phyloP scores from a whole-genome alignment of 2,113 vertebrate genomes.

The Embiotoca jacksoni region DNA sequence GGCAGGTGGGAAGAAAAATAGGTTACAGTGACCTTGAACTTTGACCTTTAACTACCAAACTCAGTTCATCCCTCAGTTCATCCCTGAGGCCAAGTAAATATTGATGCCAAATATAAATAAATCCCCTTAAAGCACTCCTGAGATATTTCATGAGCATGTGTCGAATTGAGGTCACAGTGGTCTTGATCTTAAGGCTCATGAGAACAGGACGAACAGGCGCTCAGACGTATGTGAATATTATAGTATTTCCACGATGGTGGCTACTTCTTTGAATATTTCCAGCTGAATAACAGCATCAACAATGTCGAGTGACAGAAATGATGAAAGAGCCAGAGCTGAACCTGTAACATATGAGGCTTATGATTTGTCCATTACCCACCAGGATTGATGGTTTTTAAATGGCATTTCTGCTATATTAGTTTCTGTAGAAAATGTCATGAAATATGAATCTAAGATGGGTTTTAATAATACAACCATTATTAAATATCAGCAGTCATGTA shows the following conservation, averaged over 20 bases:
- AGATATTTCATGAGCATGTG: too few species aligned
- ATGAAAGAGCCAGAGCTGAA: slow-evolving; percentile 22
- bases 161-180: too few species aligned
- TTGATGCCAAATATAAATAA: too few species aligned
- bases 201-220: too few species aligned
- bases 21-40: too few species aligned
- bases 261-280: not conserved
- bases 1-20: too few species aligned
- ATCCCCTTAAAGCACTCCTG: too few species aligned
- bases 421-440: slow-evolving; percentile 19
- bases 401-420: slow-evolving; percentile 22
- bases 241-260: not conserved
- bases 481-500: slow-evolving; percentile 1
- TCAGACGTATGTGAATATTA: not conserved
- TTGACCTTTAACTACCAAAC: too few species aligned
- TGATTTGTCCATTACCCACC: slow-evolving; percentile 26
- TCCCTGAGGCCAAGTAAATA: too few species aligned
- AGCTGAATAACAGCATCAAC: not conserved
- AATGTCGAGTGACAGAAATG: slow-evolving; percentile 14
- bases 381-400: slow-evolving; percentile 34
- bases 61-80: too few species aligned
- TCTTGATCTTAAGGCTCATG: too few species aligned
- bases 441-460: slow-evolving; percentile 29
- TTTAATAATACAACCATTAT: slow-evolving; percentile 20
- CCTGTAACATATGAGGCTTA: not conserved